Evolutionary conservation across 2,113 vertebrate genomes (phyloP).

Genomic region (Hippocampus barbouri): DNA sequence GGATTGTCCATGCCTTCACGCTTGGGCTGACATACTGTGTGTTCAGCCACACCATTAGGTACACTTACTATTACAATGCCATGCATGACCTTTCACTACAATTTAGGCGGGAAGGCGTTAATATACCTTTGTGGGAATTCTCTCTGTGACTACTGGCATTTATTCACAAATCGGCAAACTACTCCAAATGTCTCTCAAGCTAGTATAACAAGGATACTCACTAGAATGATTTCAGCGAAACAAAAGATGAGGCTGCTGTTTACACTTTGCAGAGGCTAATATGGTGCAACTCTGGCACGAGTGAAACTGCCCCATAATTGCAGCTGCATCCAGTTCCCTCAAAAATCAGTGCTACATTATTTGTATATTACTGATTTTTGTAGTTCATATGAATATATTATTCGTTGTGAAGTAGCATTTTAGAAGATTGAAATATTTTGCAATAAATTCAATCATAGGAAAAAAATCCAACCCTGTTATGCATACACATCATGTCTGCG

Average conservation of each 20-base stretch:
- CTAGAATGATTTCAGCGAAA: neutral
- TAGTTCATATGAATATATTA: neutral
- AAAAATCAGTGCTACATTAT: constrained; percentile 2
- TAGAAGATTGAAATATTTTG: constrained; percentile 29
- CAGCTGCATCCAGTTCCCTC: neutral
- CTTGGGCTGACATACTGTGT: neutral
- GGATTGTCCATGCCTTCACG: neutral
- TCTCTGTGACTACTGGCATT: neutral
- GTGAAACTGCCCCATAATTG: constrained; percentile 16
- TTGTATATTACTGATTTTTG: constrained; percentile 7
- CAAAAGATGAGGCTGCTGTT: neutral
- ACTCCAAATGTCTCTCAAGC: constrained; percentile 15
- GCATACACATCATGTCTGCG: neutral
- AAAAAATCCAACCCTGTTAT: constrained; percentile 28
- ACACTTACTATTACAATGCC: neutral
- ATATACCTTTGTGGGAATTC: neutral
- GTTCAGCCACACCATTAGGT: neutral
- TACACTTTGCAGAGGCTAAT: constrained; percentile 10
- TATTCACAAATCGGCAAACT: constrained; percentile 11
- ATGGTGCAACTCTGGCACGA: constrained; percentile 14
- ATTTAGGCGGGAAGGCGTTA: neutral
- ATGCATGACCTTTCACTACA: neutral
- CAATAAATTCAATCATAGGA: constrained; percentile 21
- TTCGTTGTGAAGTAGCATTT: constrained; percentile 1
- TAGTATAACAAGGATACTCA: constrained; percentile 10